phyloP scores from a whole-genome alignment of 2,113 vertebrate species.

The Pseudorhombus dupliciocellatus region DNA sequence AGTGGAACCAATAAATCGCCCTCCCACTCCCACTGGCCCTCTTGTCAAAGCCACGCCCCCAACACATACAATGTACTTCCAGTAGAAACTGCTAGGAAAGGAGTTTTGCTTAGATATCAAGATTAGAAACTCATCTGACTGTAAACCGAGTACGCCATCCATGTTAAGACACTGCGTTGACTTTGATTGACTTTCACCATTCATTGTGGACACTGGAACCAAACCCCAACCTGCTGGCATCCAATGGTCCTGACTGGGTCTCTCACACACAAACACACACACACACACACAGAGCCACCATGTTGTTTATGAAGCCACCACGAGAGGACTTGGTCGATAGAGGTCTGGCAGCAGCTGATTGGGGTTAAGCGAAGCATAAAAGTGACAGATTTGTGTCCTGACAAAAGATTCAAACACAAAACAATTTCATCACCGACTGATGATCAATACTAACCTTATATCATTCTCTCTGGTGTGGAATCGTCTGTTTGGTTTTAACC shows the following conservation, averaged over 20 bases:
- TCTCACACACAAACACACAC: slow-evolving; percentile 67
- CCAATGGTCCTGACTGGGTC: slow-evolving; percentile 64
- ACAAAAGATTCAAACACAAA: slow-evolving; percentile 42
- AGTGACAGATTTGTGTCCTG: slow-evolving; percentile 57
- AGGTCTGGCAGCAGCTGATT: slow-evolving; percentile 65
- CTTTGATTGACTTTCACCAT: too few relatives aligned
- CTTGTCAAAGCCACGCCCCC: not conserved
- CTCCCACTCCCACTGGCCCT: not conserved
- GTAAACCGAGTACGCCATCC: too few relatives aligned
- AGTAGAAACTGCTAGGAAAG: too few relatives aligned
- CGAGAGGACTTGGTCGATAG: slow-evolving; percentile 60
- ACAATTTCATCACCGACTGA: slow-evolving; percentile 43
- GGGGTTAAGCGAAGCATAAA: slow-evolving; percentile 67
- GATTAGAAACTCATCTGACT: too few relatives aligned
- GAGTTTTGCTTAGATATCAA: too few relatives aligned
- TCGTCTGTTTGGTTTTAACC: not conserved
- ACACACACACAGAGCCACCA: slow-evolving; percentile 31
- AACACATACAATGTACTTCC: not conserved
- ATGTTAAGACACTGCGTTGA: too few relatives aligned
- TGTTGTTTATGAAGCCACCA: slow-evolving; percentile 48
- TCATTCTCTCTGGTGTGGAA: not conserved
- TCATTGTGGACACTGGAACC: too few relatives aligned
- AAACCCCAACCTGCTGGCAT: too few relatives aligned
- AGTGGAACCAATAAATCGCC: too few relatives aligned
- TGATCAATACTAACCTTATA: slow-evolving; percentile 4